A percentile compares a stretch with the other conserved stretches of the same genome.
Conservation (phyloP, 2,888 invertebrate genomes). For the Drosophila nigricruria region DNA sequence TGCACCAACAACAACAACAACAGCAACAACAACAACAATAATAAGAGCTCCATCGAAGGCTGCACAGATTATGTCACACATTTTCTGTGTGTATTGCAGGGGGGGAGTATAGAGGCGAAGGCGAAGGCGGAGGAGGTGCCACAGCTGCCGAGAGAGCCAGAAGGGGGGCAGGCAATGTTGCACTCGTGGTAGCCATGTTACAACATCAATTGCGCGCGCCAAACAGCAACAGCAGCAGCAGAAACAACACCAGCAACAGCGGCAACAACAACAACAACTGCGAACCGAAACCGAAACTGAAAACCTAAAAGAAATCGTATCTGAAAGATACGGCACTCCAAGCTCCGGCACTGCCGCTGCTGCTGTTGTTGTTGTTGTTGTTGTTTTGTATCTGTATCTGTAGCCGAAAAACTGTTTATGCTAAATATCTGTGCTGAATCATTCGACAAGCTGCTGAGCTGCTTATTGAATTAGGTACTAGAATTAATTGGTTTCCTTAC, state of each 20-base stretch:
- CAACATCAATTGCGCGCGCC: conserved; percentile 82
- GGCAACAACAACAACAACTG: conserved; percentile 38
- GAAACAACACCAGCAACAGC: conserved; percentile 36
- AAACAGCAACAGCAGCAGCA: conserved; percentile 62
- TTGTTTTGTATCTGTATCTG: conserved; percentile 46
- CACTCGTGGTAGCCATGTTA: conserved; percentile 82
- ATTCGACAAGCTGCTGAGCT: conserved; percentile 38
- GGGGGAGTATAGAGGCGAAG: conserved; percentile 64
- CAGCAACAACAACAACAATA: conserved; percentile 25
- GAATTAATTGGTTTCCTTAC: conserved; percentile 35
- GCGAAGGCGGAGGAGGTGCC: conserved; percentile 3
- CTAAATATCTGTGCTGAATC: conserved; percentile 61
- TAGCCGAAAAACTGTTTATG: conserved; percentile 55
- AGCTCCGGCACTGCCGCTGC: conserved; percentile 33
- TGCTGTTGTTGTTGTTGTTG: neutral
- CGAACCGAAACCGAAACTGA: conserved; percentile 46
- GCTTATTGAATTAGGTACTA: conserved; percentile 38
- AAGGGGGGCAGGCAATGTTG: conserved; percentile 60
- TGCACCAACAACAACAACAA: conserved; percentile 28
- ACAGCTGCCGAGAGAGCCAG: conserved; percentile 22
- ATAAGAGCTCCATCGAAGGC: conserved; percentile 66
- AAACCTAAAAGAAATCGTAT: conserved; percentile 79
- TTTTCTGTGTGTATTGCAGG: conserved; percentile 65
- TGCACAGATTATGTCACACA: conserved; percentile 82
- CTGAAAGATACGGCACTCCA: conserved; percentile 66